phyloP scores from a whole-genome alignment of 2,888 invertebrate species.

The Folsomia candida region DNA sequence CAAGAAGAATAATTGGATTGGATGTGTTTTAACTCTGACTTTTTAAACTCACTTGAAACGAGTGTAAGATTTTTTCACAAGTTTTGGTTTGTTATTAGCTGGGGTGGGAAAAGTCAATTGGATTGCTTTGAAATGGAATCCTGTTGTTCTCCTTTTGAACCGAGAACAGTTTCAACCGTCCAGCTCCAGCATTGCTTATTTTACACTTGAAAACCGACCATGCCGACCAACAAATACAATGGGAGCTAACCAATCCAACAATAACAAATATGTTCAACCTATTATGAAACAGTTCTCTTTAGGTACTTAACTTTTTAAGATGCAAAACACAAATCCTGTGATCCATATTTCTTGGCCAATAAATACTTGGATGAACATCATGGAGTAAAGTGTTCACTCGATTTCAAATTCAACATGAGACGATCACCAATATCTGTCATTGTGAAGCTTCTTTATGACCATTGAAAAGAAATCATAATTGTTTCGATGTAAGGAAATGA shows the following conservation, averaged over 20 bases:
- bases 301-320: not conserved
- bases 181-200: not conserved
- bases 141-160: not conserved
- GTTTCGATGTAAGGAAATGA: too few relatives aligned
- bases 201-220: not conserved
- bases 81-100: not conserved
- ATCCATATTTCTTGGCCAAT: not conserved
- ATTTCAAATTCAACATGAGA: too few relatives aligned
- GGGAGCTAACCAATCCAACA: constrained; percentile 1
- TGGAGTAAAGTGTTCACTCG: too few relatives aligned
- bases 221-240: constrained; percentile 4
- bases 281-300: too few relatives aligned
- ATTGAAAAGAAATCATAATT: too few relatives aligned
- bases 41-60: not conserved
- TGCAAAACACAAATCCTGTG: not conserved
- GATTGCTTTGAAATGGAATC: constrained; percentile 9
- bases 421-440: too few relatives aligned
- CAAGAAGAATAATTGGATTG: not conserved
- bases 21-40: not conserved
- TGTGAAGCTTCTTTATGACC: too few relatives aligned
- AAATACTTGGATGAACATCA: too few relatives aligned
- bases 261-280: constrained; percentile 1
- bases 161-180: not conserved
- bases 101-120: constrained; percentile 27
- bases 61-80: not conserved